These are phyloP conservation scores for Chirona hameri DNA, from an alignment of 2,888 invertebrate genomes.

Conservation along the genomic window DNA sequence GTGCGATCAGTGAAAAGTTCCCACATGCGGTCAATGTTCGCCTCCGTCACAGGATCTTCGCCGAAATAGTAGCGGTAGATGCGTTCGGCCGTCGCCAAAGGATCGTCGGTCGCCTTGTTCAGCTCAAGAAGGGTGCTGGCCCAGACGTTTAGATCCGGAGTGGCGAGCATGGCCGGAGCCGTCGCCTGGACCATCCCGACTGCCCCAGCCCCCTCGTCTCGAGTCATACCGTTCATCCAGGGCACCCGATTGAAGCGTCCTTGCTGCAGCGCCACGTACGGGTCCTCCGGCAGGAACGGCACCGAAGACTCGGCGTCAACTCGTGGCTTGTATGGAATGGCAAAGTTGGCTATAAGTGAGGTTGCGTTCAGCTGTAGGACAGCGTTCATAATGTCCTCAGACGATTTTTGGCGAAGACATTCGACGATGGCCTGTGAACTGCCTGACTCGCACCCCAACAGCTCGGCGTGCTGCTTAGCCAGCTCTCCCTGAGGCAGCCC, in stretches of 20 bases:
- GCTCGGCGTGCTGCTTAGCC: constrained; percentile 72
- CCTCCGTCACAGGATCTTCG: neutral
- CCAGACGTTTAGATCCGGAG: neutral
- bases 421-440: constrained; percentile 63
- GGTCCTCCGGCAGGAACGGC: constrained; percentile 39
- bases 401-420: constrained; percentile 85
- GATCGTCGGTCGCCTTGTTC: neutral
- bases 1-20: neutral
- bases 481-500: constrained; percentile 52
- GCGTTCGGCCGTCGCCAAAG: neutral
- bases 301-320: constrained; percentile 44
- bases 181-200: neutral
- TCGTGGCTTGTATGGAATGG: neutral
- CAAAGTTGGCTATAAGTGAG: neutral
- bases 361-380: neutral
- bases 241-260: constrained; percentile 3
- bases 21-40: too few species aligned
- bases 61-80: neutral
- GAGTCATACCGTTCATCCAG: neutral
- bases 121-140: neutral
- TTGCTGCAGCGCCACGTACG: neutral
- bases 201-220: neutral
- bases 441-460: constrained; percentile 42
- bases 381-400: constrained; percentile 63
- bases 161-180: too few species aligned